Base-by-base conservation (phyloP, 2,888 invertebrate species). In the Eupithecia vulgata region DNA sequence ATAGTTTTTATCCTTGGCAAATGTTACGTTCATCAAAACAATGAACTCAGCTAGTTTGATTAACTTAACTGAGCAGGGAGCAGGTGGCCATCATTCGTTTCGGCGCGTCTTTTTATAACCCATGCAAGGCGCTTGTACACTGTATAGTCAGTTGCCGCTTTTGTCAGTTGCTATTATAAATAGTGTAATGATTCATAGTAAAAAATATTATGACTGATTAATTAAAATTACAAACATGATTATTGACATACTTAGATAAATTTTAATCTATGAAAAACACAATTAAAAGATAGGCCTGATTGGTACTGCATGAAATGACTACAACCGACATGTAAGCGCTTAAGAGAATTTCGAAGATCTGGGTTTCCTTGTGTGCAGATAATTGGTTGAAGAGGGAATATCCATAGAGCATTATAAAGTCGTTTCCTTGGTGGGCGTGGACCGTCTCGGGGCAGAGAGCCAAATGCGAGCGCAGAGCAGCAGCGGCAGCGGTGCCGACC, bases 391-490 rank as follows among this genome's bases (percentile, higher is more conserved):
- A 57, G 25, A 57, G 59, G 7, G 61, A 25, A 40, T 68, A 59
- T 37, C 57, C 25, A 42, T 57, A 25, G 35, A 8, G n/a, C 34
- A 48, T 10, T 35, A 59, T 25, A 17, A 35, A 35, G n/a, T 35
- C 15, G 21, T 42, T 81, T 74, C 59, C n/a, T 48, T 73, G 12
- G 70, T 40, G 61, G 64, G 73, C 68, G 71, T 81, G 81, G 83
- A 84, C 82, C 82, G 85, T 81, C 82, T 82, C 81, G 88, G 83
- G 86, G 83, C 82, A 80, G 70, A 72, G 68, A 61, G 75, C 75
- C 72, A 72, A 72, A 66, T 70, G 72, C 70, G 62, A 86, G 72
- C 69, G 52, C 86, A 83, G 82, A 79, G 79, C 81, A 25, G 57
- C 57, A 75, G 80, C 77, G 73, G 75, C 79, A 78, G 79, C 87